Conservation (phyloP, 2,888 invertebrate species). For the Mesorhabditis belari region DNA sequence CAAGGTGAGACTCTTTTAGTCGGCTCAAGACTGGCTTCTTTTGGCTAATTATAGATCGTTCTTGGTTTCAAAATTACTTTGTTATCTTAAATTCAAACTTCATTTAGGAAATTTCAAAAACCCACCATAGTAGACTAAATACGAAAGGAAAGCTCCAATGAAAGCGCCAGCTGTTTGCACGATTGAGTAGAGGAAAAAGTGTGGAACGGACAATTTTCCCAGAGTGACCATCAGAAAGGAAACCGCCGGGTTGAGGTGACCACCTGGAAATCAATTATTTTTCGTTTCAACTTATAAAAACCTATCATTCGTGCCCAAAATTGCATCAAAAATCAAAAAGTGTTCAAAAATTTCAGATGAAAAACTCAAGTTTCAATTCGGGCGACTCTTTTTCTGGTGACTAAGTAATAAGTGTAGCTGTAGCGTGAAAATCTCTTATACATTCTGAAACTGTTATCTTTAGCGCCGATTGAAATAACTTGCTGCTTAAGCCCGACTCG, state of each 20-base stretch:
- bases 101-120: no score
- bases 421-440: no score
- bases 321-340: not conserved
- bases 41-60: no score
- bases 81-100: no score
- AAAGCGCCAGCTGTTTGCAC: constrained; percentile 37
- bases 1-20: no score
- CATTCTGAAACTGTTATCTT: no score
- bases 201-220: constrained; percentile 27
- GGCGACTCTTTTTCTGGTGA: not conserved
- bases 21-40: no score
- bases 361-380: not conserved
- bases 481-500: no score
- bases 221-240: constrained; percentile 37
- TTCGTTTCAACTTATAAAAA: not conserved
- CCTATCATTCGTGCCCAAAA: not conserved
- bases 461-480: no score
- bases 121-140: constrained; percentile 32
- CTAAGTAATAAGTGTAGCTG: no score
- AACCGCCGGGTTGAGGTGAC: constrained; percentile 39
- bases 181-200: constrained; percentile 36
- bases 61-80: no score
- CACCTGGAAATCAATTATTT: constrained; percentile 13
- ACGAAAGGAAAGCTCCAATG: constrained; percentile 35
- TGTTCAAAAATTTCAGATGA: not conserved